Base-by-base conservation (phyloP, 2,113 vertebrate species). In the Saccopteryx leptura region DNA sequence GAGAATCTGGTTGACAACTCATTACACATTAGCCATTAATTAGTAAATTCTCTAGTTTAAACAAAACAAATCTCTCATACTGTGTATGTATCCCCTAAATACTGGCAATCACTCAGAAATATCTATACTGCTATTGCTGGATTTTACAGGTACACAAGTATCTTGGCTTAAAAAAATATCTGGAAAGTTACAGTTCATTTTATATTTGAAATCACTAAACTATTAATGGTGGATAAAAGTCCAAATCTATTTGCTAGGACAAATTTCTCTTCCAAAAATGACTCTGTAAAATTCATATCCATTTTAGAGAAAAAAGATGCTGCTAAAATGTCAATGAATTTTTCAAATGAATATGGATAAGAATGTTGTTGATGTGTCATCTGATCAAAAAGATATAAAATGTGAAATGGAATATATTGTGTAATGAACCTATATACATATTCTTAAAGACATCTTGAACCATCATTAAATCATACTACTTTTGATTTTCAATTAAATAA, bases 401-500 rank as follows among this genome's bases (percentile, higher is more conserved):
- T 90, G 68, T 96, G 74, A 88, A 89, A 61, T 61, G 14, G 75
- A 82, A 92, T 91, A 75, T 21, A 79, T 8, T 80, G 15, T 91
- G 5, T 80, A 58, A 87, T 71, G 74, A 91, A 89, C 26, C n/a
- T 94, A 46, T 75, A n/a, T 23, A 72, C 10, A 80, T 81, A 95
- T 94, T 95, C 71, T 82, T 95, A 90, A 95, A 96, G 79, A 87
- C 26, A 96, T 83, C 48, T 83, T 76, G 65, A 91, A 58, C 65
- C 61, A 90, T 91, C 39, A 93, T 96, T 94, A 95, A 96, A 63
- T 90, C 84, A 87, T 66, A 92, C 94, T 92, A 68, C 48, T 88
- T 23, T 72, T 94, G 83, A 78, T 95, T 97, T 95, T 97, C 65
- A 63, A 56, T 96, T 94, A 92, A 93, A 82, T 93, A 91, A 94